These are phyloP conservation scores for Crax fasciolata DNA, from an alignment of 2,797 vertebrate species.

Conservation along the genomic window DNA sequence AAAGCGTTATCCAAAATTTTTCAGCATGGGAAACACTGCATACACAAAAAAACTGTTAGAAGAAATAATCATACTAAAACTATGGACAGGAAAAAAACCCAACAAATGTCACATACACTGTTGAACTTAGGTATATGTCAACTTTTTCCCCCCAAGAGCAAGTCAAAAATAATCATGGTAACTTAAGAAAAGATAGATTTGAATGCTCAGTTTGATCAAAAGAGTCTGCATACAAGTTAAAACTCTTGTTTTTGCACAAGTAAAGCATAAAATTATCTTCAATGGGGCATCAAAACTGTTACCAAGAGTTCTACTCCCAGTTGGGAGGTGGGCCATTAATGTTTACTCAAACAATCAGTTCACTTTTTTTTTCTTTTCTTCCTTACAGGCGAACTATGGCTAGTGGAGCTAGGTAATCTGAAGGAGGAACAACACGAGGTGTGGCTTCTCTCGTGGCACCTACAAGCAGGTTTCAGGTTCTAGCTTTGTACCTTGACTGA, in stretches of 20 bases:
- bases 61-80: not conserved
- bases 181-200: not conserved
- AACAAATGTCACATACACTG: not conserved
- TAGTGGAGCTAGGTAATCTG: not conserved
- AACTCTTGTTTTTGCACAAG: not conserved
- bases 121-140: not conserved
- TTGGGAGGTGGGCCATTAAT: not conserved
- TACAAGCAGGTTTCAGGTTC: not conserved
- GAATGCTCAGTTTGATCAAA: not conserved
- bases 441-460: not conserved
- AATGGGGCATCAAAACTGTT: not conserved
- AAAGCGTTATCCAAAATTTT: not conserved
- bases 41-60: not conserved
- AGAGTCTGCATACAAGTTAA: not conserved
- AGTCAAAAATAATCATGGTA: not conserved
- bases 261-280: not conserved
- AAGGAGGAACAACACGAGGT: not conserved
- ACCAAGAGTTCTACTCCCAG: not conserved
- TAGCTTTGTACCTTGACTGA: not conserved
- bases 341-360: not conserved
- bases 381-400: not conserved
- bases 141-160: not conserved
- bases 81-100: not conserved
- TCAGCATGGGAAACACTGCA: not conserved
- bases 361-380: not conserved